A percentile compares a stretch with the other conserved stretches of the same genome.
Evolutionary conservation across 2,888 invertebrate genomes (phyloP).

Genomic region (Drosophila atroscutellata): DNA sequence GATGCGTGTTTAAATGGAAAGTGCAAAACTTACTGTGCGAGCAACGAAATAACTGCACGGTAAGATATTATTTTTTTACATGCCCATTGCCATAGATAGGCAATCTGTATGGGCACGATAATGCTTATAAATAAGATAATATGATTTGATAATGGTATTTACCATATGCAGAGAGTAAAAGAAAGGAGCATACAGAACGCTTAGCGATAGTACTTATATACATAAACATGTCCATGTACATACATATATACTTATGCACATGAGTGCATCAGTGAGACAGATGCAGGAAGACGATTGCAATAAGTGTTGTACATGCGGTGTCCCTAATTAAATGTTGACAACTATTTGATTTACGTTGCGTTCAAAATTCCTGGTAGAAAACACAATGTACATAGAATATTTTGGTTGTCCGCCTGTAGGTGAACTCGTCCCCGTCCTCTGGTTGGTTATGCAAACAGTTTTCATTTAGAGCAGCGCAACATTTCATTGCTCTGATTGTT

Average conservation of each 20-base stretch:
- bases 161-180: conserved; percentile 82
- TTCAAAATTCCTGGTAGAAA: conserved; percentile 35
- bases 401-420: conserved; percentile 19
- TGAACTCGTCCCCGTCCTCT: conserved; percentile 13
- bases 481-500: conserved; percentile 55
- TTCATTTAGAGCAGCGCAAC: conserved; percentile 68
- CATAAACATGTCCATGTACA: background rate
- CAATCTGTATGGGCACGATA: conserved; percentile 83
- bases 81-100: conserved; percentile 82
- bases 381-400: conserved; percentile 22
- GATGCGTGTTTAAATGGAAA: conserved; percentile 77
- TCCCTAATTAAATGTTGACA: conserved; percentile 56
- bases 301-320: conserved; percentile 32
- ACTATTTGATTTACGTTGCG: conserved; percentile 34
- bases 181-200: conserved; percentile 40
- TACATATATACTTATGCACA: background rate
- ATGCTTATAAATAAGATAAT: conserved; percentile 84
- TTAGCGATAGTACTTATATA: conserved; percentile 6
- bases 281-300: conserved; percentile 13
- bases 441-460: conserved; percentile 70
- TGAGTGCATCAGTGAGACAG: conserved; percentile 24
- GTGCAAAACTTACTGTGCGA: conserved; percentile 80
- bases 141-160: conserved; percentile 85
- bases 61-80: conserved; percentile 79
- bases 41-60: conserved; percentile 76